Conservation (phyloP, 2,888 invertebrate species). For the Pseudococcus viburni region DNA sequence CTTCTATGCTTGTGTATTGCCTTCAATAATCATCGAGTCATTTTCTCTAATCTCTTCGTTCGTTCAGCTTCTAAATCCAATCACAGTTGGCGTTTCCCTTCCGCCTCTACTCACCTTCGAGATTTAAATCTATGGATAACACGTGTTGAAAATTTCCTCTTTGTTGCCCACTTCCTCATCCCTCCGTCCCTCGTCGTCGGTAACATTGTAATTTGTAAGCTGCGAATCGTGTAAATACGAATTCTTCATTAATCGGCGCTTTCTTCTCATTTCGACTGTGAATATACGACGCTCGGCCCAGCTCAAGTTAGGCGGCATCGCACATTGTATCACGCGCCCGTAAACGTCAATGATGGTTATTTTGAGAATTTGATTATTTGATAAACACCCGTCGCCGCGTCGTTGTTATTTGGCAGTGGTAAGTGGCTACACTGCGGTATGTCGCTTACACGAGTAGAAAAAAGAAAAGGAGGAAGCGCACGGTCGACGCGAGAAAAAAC, state of each 20-base stretch:
- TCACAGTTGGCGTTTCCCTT: too few species aligned
- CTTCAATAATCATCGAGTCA: too few species aligned
- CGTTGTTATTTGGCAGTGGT: slow-evolving; percentile 18
- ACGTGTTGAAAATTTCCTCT: too few species aligned
- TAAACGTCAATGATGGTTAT: slow-evolving; percentile 11
- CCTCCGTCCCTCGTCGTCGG: too few species aligned
- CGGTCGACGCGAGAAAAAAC: background rate
- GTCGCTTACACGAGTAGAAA: background rate
- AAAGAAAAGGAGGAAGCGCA: slow-evolving; percentile 21
- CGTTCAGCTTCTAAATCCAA: too few species aligned
- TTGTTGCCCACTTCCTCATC: too few species aligned
- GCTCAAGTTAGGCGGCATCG: background rate
- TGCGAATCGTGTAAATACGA: background rate
- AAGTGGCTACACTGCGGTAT: slow-evolving; percentile 39
- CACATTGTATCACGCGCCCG: background rate
- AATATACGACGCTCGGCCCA: background rate
- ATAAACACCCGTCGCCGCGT: slow-evolving; percentile 11
- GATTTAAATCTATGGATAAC: too few species aligned
- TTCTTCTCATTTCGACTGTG: background rate
- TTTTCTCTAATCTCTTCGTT: too few species aligned
- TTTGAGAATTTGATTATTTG: slow-evolving; percentile 25
- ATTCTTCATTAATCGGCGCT: slow-evolving; percentile 11
- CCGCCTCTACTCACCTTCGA: too few species aligned
- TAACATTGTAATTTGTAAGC: too few species aligned
- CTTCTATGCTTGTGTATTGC: too few species aligned